These are phyloP conservation scores for Pentalonia nigronervosa DNA, from an alignment of 1,140 invertebrate species.

Conservation along the genomic window DNA sequence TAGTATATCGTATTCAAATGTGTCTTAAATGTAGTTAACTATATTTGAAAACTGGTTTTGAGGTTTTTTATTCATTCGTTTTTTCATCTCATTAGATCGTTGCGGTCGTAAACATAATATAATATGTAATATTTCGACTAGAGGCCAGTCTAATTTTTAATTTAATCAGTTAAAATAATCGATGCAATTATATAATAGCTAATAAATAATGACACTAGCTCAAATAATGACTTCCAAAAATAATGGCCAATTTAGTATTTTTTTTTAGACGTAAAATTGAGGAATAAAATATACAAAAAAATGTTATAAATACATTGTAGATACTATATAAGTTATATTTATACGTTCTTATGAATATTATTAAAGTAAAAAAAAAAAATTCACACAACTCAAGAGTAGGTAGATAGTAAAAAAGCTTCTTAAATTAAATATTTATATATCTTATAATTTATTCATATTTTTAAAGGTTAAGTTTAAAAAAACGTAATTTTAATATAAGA, in stretches of 20 bases:
- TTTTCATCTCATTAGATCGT: background rate
- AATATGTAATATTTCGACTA: background rate
- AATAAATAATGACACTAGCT: too few relatives aligned
- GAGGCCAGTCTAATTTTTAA: slow-evolving; percentile 15
- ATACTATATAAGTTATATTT: background rate
- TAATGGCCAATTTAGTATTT: background rate
- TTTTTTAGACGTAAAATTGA: background rate
- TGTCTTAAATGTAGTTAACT: background rate
- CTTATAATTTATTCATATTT: background rate
- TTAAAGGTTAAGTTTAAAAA: background rate
- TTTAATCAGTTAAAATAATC: background rate
- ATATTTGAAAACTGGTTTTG: slow-evolving; percentile 9
- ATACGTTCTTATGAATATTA: background rate
- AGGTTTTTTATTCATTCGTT: background rate
- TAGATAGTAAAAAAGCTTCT: background rate
- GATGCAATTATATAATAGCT: too few relatives aligned
- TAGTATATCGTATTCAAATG: background rate
- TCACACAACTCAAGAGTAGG: background rate
- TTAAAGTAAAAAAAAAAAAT: background rate
- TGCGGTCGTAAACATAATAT: background rate
- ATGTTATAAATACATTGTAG: background rate
- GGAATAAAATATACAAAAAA: background rate
- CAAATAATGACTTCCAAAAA: background rate
- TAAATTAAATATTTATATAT: background rate
- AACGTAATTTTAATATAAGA: background rate